A percentile compares a stretch with the other conserved stretches of the same genome.
These are phyloP conservation scores for Pangasianodon hypophthalmus DNA, from an alignment of 2,113 vertebrate species.

Conservation along the genomic window DNA sequence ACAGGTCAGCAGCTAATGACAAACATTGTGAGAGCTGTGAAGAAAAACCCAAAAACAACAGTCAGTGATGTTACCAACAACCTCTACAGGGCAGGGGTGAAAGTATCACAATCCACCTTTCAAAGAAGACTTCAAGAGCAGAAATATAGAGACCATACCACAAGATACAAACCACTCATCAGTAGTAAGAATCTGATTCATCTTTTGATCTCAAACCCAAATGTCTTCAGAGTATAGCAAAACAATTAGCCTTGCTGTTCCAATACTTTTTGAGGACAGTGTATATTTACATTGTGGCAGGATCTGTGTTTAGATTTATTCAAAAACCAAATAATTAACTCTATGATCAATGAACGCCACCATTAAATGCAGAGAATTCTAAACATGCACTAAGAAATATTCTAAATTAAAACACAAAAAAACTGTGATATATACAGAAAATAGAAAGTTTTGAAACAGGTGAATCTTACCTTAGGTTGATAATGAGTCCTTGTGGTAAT, in stretches of 20 bases:
- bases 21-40: background rate
- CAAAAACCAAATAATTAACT: background rate
- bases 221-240: background rate
- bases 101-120: background rate
- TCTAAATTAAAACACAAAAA: background rate
- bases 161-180: background rate
- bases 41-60: too few species aligned
- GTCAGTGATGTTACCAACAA: background rate
- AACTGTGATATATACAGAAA: background rate
- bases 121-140: background rate
- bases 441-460: background rate
- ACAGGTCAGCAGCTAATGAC: background rate
- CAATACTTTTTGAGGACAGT: background rate
- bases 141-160: background rate
- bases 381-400: background rate
- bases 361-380: background rate
- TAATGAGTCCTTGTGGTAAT: constrained; percentile 22
- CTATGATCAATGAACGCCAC: background rate
- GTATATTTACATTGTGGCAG: background rate
- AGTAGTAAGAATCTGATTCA: background rate
- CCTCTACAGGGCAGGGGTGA: background rate
- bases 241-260: background rate
- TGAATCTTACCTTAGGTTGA: constrained; percentile 30
- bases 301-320: background rate
- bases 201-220: background rate